These are phyloP conservation scores for Macaria liturata DNA, from an alignment of 2,888 invertebrate genomes.

Conservation along the genomic window DNA sequence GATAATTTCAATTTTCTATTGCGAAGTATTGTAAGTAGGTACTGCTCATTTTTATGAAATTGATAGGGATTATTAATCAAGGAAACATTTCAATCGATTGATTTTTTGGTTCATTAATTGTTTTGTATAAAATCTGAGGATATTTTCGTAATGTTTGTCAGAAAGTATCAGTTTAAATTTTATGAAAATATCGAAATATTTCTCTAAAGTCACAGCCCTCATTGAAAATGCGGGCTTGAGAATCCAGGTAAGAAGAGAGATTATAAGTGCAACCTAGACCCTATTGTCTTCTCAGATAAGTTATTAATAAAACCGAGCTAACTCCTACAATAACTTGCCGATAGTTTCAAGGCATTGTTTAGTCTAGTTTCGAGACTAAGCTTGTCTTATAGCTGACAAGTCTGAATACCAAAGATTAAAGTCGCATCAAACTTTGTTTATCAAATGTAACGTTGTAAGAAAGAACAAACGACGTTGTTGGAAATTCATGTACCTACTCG, in stretches of 20 bases:
- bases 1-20: conserved; percentile 60
- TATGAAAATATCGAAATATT: no score
- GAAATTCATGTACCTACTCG: no score
- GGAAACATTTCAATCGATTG: neutral
- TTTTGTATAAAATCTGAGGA: no score
- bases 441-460: no score
- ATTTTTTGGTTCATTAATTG: neutral
- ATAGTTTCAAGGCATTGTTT: conserved; percentile 3
- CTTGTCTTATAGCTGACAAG: conserved; percentile 10
- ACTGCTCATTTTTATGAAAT: conserved; percentile 12
- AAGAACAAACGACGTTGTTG: no score
- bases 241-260: no score
- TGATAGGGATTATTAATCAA: neutral
- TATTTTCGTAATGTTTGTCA: no score
- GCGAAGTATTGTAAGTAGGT: conserved; percentile 20
- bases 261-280: no score
- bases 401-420: conserved; percentile 10
- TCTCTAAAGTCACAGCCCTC: no score
- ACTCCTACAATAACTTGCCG: neutral
- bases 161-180: no score
- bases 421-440: conserved; percentile 6
- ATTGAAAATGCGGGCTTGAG: no score
- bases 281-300: neutral
- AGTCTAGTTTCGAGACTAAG: conserved; percentile 8
- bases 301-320: neutral